Percentiles rank a stretch among this genome's conserved stretches.
Evolutionary conservation across 2,888 invertebrate genomes (phyloP).

Genomic region (Agrotis puta): DNA sequence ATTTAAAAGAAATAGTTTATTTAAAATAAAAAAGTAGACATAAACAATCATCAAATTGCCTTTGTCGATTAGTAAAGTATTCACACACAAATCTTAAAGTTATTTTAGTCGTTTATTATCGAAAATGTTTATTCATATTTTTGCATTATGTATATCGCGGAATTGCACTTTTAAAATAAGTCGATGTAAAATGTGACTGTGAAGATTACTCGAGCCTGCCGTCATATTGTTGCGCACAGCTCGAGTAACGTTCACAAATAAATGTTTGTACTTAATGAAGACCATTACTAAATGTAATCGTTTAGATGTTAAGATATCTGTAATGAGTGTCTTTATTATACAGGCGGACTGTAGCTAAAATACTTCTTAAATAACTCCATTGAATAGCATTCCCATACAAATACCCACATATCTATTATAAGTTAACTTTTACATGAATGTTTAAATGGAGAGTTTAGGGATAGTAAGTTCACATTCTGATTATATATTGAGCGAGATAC

Average conservation of each 20-base stretch:
- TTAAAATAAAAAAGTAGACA: slow-evolving; percentile 65
- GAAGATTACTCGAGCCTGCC: slow-evolving; percentile 66
- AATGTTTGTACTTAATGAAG: slow-evolving; percentile 70
- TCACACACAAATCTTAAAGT: slow-evolving; percentile 64
- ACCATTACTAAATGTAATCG: slow-evolving; percentile 64
- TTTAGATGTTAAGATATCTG: slow-evolving; percentile 72
- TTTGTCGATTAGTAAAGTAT: slow-evolving; percentile 71
- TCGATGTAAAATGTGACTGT: slow-evolving; percentile 72
- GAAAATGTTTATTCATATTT: slow-evolving; percentile 72
- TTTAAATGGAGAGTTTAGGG: slow-evolving; percentile 51
- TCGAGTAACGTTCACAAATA: slow-evolving; percentile 67
- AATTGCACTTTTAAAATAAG: slow-evolving; percentile 74
- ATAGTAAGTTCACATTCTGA: slow-evolving; percentile 22
- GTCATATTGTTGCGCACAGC: slow-evolving; percentile 3
- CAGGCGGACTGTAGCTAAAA: slow-evolving; percentile 80
- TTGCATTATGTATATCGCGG: slow-evolving; percentile 73
- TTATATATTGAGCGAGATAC: slow-evolving; percentile 34
- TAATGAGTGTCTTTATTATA: slow-evolving; percentile 78
- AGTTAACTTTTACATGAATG: slow-evolving; percentile 55
- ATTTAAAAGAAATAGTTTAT: slow-evolving; percentile 64
- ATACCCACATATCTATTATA: slow-evolving; percentile 57
- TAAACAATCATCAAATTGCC: slow-evolving; percentile 71
- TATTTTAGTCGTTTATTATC: slow-evolving; percentile 69
- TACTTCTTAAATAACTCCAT: slow-evolving; percentile 56
- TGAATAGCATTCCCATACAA: slow-evolving; percentile 59